These are phyloP conservation scores for Stegastes partitus DNA, from an alignment of 2,113 vertebrate species.

Conservation along the genomic window DNA sequence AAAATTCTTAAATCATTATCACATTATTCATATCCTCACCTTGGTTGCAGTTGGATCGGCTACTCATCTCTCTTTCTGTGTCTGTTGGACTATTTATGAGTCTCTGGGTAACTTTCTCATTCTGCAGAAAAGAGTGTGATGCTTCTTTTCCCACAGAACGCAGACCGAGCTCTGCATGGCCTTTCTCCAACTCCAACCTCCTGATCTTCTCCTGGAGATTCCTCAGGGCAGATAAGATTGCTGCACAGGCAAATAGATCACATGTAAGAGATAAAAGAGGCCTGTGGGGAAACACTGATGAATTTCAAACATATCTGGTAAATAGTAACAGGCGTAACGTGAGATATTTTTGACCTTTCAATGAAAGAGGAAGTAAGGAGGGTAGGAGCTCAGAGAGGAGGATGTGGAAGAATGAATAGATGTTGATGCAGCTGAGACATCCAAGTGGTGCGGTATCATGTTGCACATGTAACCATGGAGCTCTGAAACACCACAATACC, in stretches of 20 bases:
- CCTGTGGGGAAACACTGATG: neutral
- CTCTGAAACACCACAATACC: conserved; percentile 52
- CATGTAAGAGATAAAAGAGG: neutral
- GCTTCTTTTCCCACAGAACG: conserved; percentile 83
- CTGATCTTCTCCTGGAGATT: conserved; percentile 81
- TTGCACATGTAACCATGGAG: conserved; percentile 81
- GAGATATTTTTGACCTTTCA: neutral
- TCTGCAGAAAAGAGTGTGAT: conserved; percentile 79
- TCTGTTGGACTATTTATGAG: conserved; percentile 54
- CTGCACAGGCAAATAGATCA: conserved; percentile 67
- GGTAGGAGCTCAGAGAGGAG: conserved; percentile 8
- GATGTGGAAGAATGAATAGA: conserved; percentile 46
- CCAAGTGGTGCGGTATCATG: conserved; percentile 66
- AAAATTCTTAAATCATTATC: neutral
- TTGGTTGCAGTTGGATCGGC: conserved; percentile 55
- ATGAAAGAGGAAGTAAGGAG: neutral
- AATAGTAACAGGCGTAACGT: neutral
- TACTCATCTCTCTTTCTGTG: conserved; percentile 73
- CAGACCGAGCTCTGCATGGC: conserved; percentile 84
- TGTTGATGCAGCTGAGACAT: conserved; percentile 43
- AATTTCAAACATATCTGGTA: neutral
- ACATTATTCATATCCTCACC: conserved; percentile 26
- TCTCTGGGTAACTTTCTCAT: conserved; percentile 79
- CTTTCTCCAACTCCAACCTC: conserved; percentile 89
- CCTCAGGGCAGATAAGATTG: conserved; percentile 89